Conservation (phyloP, 2,113 vertebrate genomes). For the Coregonus clupeaformis region DNA sequence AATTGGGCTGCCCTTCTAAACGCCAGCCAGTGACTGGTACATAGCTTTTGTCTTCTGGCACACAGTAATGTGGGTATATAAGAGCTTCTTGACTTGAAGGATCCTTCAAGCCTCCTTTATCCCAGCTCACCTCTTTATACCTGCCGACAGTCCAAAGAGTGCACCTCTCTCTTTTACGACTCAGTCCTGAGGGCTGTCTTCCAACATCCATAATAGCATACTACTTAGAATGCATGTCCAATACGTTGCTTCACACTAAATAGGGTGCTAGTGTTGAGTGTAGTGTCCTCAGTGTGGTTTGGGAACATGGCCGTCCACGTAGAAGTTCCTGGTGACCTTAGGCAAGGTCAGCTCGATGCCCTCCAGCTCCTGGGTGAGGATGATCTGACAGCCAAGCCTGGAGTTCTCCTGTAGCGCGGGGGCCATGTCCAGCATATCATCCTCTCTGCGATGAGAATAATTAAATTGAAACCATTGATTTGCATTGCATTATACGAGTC, state of each 20-base stretch:
- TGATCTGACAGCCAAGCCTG: constrained; percentile 86
- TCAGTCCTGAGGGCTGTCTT: too few species aligned
- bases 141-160: not conserved
- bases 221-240: too few species aligned
- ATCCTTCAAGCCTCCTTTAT: constrained; percentile 19
- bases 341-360: constrained; percentile 84
- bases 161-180: not conserved
- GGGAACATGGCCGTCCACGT: constrained; percentile 89
- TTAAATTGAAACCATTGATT: not conserved
- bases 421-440: constrained; percentile 94
- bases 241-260: too few species aligned
- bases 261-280: too few species aligned
- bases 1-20: not conserved
- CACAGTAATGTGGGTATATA: constrained; percentile 26
- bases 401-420: constrained; percentile 90
- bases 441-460: constrained; percentile 75
- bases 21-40: not conserved
- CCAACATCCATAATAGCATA: too few species aligned
- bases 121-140: too few species aligned
- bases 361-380: constrained; percentile 79
- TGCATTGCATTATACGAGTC: not conserved
- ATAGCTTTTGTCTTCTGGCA: constrained; percentile 13
- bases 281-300: constrained; percentile 87
- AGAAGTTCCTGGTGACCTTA: constrained; percentile 90
- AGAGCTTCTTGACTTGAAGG: too few species aligned